Evolutionary conservation across 2,113 vertebrate genomes (phyloP), one percentile per base, ranked within the genome.

Genomic region (Rhinichthys klamathensis): DNA sequence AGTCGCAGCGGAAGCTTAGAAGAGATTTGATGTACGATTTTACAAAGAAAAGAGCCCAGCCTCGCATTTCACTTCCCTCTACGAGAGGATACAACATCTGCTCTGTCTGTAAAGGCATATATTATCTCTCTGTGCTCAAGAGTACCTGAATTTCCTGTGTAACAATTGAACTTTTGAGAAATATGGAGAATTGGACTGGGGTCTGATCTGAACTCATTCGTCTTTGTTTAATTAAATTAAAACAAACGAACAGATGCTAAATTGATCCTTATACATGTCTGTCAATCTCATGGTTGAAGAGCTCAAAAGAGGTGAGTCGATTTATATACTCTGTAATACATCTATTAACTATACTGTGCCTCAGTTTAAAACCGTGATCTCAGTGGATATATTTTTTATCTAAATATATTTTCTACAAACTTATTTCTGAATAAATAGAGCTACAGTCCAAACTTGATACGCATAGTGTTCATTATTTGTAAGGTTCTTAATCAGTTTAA

Each of bases 51-150:
- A 74, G 7, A 46, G 65, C 73, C 46, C 61, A 69, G 35, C 65
- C 67, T 76, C 38, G 25, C 67, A 84, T 84, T 84, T 81, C 87
- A 86, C 76, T 86, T 88, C 87, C 85, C 72, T 41, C 70, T 78
- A 35, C 54, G 13, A 41, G 27, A 80, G 80, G 73, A 79, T 72
- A 67, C 46, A 60, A 75, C 32, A 83, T 86, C 76, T 80, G 80
- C 51, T 72, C 60, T 81, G 23, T 78, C 60, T 44, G 32, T 60
- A 44, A 82, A 70, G 15, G 15, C 61, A 3, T 41, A 30, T 51
- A 75, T 65, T 8, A 75, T n/a, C 35, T 80, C 10, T 41, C 38
- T 23, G 46, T 27, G 15, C 25, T 51, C 3, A 18, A 30, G 5
- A 46, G 18, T 10, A 74, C 18, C 25, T 72, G 73, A 54, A 44